These are phyloP conservation scores for Vicugna pacos DNA, from an alignment of 2,113 vertebrate genomes.

Conservation along the genomic window DNA sequence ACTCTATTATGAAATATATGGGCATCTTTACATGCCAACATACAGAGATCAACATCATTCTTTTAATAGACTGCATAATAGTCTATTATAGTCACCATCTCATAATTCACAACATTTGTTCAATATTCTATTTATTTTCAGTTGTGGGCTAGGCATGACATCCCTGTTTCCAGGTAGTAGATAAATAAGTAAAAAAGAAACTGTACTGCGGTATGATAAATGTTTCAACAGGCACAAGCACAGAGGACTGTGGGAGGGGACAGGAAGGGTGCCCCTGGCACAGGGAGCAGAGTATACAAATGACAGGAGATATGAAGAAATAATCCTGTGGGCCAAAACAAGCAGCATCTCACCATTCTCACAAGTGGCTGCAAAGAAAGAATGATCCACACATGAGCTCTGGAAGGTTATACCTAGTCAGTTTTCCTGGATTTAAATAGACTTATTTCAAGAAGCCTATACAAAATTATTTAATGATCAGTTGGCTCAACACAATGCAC, in stretches of 20 bases:
- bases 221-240: background rate
- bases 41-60: background rate
- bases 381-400: background rate
- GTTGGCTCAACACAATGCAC: background rate
- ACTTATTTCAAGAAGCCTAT: background rate
- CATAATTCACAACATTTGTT: background rate
- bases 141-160: background rate
- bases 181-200: conserved; percentile 32
- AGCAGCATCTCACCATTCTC: background rate
- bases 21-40: background rate
- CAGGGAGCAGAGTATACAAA: background rate
- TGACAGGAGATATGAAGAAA: background rate
- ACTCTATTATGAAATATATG: conserved; percentile 12
- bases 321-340: background rate
- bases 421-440: background rate
- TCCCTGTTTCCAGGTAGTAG: background rate
- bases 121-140: background rate
- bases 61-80: background rate
- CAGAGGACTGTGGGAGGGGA: background rate
- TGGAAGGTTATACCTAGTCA: background rate
- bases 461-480: conserved; percentile 45
- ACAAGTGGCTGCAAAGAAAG: background rate
- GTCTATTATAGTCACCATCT: background rate
- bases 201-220: background rate
- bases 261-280: background rate